Conservation (phyloP, 1,140 invertebrate genomes). For the Zelostemma sp. region DNA sequence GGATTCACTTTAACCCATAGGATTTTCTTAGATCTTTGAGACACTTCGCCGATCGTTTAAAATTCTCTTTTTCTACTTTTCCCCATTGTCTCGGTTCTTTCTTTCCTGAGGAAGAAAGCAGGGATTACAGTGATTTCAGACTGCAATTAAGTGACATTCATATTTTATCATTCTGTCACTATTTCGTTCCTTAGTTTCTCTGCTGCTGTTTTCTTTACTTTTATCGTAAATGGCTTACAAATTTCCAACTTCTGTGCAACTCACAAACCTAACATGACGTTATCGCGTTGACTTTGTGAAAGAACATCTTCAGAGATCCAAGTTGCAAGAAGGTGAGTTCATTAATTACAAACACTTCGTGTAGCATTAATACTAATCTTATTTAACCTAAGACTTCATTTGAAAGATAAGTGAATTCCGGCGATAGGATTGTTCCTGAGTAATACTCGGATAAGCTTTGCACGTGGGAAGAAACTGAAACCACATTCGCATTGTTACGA, state of each 20-base stretch:
- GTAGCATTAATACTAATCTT: conserved; percentile 21
- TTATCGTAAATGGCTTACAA: not conserved
- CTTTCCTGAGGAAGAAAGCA: not conserved
- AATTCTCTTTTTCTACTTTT: not conserved
- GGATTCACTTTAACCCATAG: not conserved
- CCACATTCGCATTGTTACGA: conserved; percentile 32
- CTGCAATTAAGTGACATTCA: conserved; percentile 1
- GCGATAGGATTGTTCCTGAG: conserved; percentile 26
- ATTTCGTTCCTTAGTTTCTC: too few species aligned
- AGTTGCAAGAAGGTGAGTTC: not conserved
- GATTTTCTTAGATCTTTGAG: not conserved
- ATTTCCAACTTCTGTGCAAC: conserved; percentile 6
- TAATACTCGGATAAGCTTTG: conserved; percentile 24
- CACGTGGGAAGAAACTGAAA: conserved; percentile 33
- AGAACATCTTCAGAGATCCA: conserved; percentile 11
- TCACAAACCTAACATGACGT: too few species aligned
- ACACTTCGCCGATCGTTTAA: conserved; percentile 2
- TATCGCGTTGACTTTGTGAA: too few species aligned
- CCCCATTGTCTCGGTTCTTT: not conserved
- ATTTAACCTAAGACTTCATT: conserved; percentile 18
- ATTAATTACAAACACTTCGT: conserved; percentile 19
- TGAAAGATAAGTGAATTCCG: conserved; percentile 32
- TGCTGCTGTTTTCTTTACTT: too few species aligned
- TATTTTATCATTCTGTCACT: too few species aligned
- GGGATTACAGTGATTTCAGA: conserved; percentile 1